phyloP scores from a whole-genome alignment of 2,113 vertebrate genomes.

The Uria lomvia region DNA sequence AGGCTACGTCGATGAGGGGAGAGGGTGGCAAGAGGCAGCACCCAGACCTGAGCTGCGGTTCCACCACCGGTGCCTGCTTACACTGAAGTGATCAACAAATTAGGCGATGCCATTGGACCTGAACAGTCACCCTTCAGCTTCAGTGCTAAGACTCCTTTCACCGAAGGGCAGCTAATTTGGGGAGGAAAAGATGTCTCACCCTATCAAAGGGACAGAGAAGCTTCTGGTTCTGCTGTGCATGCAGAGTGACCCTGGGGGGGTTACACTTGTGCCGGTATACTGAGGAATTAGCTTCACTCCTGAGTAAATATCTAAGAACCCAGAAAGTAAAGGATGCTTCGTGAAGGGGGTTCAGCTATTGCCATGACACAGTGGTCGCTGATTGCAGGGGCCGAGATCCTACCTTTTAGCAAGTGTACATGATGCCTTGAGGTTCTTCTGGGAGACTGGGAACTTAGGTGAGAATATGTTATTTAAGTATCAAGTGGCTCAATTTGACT shows the following conservation, averaged over 20 bases:
- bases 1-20: not conserved
- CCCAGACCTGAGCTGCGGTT: not conserved
- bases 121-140: not conserved
- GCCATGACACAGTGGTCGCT: not conserved
- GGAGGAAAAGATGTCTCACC: not conserved
- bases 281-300: not conserved
- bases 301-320: not conserved
- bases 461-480: not conserved
- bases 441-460: not conserved
- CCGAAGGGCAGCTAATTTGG: not conserved
- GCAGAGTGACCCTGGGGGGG: not conserved
- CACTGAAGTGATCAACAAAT: not conserved
- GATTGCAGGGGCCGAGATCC: not conserved
- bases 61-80: not conserved
- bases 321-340: not conserved
- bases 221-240: not conserved
- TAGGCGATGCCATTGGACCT: not conserved
- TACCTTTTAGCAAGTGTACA: not conserved
- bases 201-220: not conserved
- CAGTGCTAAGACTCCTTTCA: not conserved
- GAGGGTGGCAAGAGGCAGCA: not conserved
- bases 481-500: not conserved
- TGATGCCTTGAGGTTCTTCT: not conserved
- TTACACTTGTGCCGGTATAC: not conserved
- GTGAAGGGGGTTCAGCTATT: not conserved